Conservation (phyloP, 1,140 invertebrate genomes). For the Aphidius gifuensis region DNA sequence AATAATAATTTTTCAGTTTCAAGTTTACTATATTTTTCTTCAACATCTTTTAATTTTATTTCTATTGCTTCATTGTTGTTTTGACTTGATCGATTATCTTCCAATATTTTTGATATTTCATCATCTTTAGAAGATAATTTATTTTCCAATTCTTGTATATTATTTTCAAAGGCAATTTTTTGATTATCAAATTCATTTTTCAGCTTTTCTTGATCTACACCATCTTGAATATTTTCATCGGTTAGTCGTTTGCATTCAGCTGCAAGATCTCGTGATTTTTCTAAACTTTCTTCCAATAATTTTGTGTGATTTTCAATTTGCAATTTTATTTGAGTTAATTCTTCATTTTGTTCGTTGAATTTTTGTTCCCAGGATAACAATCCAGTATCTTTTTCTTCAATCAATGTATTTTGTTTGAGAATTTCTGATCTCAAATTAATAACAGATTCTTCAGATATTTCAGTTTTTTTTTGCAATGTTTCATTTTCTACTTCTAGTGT, state of each 20-base stretch:
- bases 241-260: too few species aligned
- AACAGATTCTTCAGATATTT: neutral
- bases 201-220: neutral
- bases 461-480: neutral
- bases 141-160: conserved; percentile 24
- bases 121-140: too few species aligned
- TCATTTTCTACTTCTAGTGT: neutral
- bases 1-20: neutral
- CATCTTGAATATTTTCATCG: too few species aligned
- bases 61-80: neutral
- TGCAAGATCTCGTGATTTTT: neutral
- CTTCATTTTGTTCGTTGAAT: neutral
- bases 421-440: neutral
- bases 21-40: neutral
- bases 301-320: neutral
- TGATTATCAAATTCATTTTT: conserved; percentile 4
- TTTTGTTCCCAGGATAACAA: neutral
- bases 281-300: neutral
- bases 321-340: conserved; percentile 1
- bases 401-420: neutral
- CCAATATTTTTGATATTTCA: conserved; percentile 10
- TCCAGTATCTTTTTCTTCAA: neutral
- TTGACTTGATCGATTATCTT: neutral
- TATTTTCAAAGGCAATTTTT: conserved; percentile 15
- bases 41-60: neutral